Percentiles rank a stretch among this genome's conserved stretches.
These are phyloP conservation scores for Amphipoea oculea DNA, from an alignment of 2,888 invertebrate species.

Conservation along the genomic window DNA sequence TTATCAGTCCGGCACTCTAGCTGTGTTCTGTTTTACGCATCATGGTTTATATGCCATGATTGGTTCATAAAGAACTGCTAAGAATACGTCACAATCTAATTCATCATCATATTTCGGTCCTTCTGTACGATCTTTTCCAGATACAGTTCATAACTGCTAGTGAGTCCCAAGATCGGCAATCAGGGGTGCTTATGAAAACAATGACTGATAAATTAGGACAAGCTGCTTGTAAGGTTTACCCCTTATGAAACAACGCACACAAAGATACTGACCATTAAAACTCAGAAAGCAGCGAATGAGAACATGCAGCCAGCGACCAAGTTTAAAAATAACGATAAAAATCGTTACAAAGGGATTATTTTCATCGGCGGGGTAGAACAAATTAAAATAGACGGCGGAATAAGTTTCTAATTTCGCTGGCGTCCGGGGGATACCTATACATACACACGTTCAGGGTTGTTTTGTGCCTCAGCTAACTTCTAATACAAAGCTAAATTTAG, in stretches of 20 bases:
- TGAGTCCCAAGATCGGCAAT: neutral
- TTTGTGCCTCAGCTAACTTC: conserved; percentile 34
- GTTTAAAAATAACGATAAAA: conserved; percentile 82
- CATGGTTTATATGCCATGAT: conserved; percentile 1
- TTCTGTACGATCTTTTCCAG: neutral
- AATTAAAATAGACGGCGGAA: conserved; percentile 75
- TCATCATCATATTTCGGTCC: neutral
- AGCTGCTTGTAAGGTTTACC: conserved; percentile 6
- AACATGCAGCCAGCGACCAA: conserved; percentile 58
- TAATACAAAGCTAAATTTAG: conserved; percentile 31
- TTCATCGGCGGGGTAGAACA: conserved; percentile 73
- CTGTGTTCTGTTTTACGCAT: conserved; percentile 3
- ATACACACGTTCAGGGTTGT: conserved; percentile 45
- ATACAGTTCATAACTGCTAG: neutral
- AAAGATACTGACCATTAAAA: conserved; percentile 38
- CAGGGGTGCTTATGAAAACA: neutral
- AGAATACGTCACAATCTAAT: neutral
- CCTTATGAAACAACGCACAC: conserved; percentile 4
- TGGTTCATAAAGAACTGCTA: conserved; percentile 10
- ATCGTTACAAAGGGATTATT: conserved; percentile 82
- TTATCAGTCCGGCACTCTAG: conserved; percentile 11
- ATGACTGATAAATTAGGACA: neutral
- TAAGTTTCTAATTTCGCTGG: conserved; percentile 60
- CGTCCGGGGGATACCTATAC: conserved; percentile 43
- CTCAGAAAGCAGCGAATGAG: conserved; percentile 49